Percentiles rank a stretch among this genome's conserved stretches.
These are phyloP conservation scores for Aplysina aerophoba DNA, from an alignment of 37 sponge, comb jelly and placozoan genomes.

Conservation along the genomic window DNA sequence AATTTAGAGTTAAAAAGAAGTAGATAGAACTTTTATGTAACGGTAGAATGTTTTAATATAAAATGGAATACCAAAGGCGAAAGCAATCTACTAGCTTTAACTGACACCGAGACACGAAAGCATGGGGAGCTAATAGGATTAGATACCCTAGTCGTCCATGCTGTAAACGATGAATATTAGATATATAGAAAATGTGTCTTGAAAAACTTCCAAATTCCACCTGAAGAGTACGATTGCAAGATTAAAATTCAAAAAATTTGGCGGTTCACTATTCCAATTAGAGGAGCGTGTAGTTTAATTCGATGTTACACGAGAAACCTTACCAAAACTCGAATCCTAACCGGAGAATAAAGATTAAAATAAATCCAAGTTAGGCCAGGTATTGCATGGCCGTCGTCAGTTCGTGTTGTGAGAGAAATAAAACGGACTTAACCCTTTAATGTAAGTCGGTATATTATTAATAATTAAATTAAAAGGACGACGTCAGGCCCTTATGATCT, in stretches of 20 bases:
- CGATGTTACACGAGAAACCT: conserved; percentile 83
- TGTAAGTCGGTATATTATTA: background rate
- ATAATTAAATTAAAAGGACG: conserved; percentile 43
- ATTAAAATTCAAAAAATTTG: conserved; percentile 88
- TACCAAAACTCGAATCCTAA: conserved; percentile 75
- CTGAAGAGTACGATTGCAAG: conserved; percentile 89
- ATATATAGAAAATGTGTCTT: conserved; percentile 4
- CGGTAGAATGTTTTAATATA: conserved; percentile 78
- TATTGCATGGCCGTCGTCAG: conserved; percentile 91
- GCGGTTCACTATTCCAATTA: conserved; percentile 88
- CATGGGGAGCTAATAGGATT: conserved; percentile 85
- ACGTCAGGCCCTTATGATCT: conserved; percentile 88
- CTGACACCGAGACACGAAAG: conserved; percentile 75
- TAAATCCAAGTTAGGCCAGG: conserved; percentile 62
- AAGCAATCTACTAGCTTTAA: conserved; percentile 67
- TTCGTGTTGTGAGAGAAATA: conserved; percentile 80
- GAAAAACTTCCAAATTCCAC: conserved; percentile 65
- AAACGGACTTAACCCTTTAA: conserved; percentile 65
- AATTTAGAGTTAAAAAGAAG: conserved; percentile 33
- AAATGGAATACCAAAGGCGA: conserved; percentile 71
- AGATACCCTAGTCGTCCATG: conserved; percentile 87
- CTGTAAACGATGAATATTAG: conserved; percentile 74
- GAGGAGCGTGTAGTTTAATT: conserved; percentile 92
- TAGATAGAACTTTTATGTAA: conserved; percentile 79
- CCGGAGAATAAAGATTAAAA: conserved; percentile 1